Conservation (phyloP, 64 coral and sea anemone species). For the Astreopora myriophthalma region DNA sequence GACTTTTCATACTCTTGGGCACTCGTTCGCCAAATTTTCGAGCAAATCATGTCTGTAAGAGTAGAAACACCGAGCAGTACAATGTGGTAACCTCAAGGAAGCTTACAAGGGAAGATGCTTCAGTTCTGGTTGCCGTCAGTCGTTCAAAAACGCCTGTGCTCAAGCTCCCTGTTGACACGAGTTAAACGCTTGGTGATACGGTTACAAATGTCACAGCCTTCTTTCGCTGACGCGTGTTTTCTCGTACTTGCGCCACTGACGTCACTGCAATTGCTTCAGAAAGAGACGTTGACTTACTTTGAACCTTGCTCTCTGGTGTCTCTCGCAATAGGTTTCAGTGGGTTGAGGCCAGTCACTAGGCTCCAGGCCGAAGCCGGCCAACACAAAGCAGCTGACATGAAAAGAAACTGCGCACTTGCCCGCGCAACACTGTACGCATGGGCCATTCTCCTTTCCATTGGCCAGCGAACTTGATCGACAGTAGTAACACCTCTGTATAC, state of each 20-base stretch:
- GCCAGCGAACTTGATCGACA: slow-evolving; percentile 22
- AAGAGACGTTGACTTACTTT: slow-evolving; percentile 40
- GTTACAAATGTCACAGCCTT: too few species aligned
- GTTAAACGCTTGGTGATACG: too few species aligned
- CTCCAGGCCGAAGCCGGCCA: slow-evolving; percentile 74
- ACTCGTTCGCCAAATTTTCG: too few species aligned
- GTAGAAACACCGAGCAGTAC: too few species aligned
- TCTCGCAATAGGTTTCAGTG: slow-evolving; percentile 81
- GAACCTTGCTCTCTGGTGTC: slow-evolving; percentile 74
- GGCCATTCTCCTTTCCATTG: slow-evolving; percentile 21
- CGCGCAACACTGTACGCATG: slow-evolving; percentile 86
- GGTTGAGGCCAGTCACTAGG: slow-evolving; percentile 90
- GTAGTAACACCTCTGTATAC: slow-evolving; percentile 60
- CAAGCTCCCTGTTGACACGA: too few species aligned
- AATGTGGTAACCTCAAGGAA: too few species aligned
- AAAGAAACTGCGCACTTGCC: slow-evolving; percentile 89
- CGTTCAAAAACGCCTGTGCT: too few species aligned
- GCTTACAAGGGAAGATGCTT: too few species aligned
- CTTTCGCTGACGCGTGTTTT: too few species aligned
- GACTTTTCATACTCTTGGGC: too few species aligned
- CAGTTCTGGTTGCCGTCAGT: too few species aligned
- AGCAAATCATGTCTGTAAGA: too few species aligned
- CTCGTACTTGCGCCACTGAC: background rate
- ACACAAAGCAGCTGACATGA: slow-evolving; percentile 74
- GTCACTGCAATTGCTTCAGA: background rate